Evolutionary conservation across 2,888 invertebrate genomes (phyloP), one percentile per base, ranked within the genome.

Genomic region (Nemotelus pantherinus): DNA sequence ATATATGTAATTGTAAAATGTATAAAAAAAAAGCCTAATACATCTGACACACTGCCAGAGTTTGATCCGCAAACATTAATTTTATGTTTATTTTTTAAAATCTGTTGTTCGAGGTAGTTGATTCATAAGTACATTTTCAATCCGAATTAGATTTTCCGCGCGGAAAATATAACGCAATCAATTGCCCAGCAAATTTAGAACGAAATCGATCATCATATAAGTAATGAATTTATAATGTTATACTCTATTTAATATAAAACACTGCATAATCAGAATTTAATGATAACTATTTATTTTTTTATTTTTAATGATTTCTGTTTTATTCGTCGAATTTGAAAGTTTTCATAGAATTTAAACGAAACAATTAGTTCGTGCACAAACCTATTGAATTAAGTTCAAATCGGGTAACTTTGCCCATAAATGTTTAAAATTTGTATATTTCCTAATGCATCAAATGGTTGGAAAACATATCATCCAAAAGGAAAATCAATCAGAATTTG

Each of bases 241-340:
- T 70, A 55, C 70, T 70, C 70, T 70, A 70, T 70, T 70, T 70
- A 70, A 55, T 63, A 63, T 63, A 74, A 74, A 43, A 74, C 74
- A 74, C 74, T 74, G 74, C 74, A 74, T 74, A 74, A 74, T 74
- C 48, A 25, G 74, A 74, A 74, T 74, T 63, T 65, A 64, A 65
- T 65, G 65, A 76, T 60, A 65, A 65, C 65, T 60, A 65, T 76
- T 76, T 63, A 75, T 76, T 65, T 47, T 63, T 65, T 71, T 53
- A 10, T 71, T 68, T 68, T 9, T 43, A 63, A 7, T 63, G 43
- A 25, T 67, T 67, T 67, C n/a, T n/a, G 67, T 67, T 67, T 67
- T 67, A 48, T 48, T 67, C 6, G n/a, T 64, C 25, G 25, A 25
- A 25, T 25, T 25, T 25, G 25, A 25, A 25, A 25, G 25, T 25